Percentiles rank a stretch among this genome's conserved stretches.
Conservation (phyloP, 2,888 invertebrate species). For the Mythimna lalbum region DNA sequence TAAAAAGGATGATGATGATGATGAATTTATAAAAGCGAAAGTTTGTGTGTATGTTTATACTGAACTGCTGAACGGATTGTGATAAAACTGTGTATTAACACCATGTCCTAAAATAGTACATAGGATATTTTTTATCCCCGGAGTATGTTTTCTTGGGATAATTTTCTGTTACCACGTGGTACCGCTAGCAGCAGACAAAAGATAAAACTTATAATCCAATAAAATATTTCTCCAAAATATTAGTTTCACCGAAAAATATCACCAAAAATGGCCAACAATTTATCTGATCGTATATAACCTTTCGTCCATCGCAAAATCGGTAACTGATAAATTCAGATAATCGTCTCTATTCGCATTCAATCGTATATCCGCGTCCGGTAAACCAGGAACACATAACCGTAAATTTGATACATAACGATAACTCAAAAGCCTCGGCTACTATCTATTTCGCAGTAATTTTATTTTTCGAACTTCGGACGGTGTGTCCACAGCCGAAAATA, state of each 20-base stretch:
- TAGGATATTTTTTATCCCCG: too few relatives aligned
- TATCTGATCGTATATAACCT: constrained; percentile 1
- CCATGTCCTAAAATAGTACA: too few relatives aligned
- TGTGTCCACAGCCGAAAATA: constrained; percentile 33
- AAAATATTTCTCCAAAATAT: neutral
- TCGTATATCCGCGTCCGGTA: constrained; percentile 35
- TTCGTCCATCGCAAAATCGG: constrained; percentile 6
- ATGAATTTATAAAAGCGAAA: too few relatives aligned
- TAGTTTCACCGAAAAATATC: constrained; percentile 4
- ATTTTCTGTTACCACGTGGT: too few relatives aligned
- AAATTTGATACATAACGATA: constrained; percentile 50
- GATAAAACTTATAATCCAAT: too few relatives aligned
- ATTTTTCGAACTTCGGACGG: constrained; percentile 36
- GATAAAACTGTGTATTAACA: too few relatives aligned
- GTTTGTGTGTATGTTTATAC: too few relatives aligned
- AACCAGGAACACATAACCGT: constrained; percentile 58
- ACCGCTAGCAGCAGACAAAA: too few relatives aligned
- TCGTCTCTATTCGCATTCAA: constrained; percentile 29
- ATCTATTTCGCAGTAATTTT: constrained; percentile 61
- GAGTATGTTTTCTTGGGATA: too few relatives aligned
- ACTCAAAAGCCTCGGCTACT: constrained; percentile 55
- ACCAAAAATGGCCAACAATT: neutral
- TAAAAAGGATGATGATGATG: too few relatives aligned
- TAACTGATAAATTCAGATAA: constrained; percentile 45
- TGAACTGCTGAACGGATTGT: too few relatives aligned